Base-by-base conservation (phyloP, 64 coral and sea anemone species). In the Platygyra sinensis region DNA sequence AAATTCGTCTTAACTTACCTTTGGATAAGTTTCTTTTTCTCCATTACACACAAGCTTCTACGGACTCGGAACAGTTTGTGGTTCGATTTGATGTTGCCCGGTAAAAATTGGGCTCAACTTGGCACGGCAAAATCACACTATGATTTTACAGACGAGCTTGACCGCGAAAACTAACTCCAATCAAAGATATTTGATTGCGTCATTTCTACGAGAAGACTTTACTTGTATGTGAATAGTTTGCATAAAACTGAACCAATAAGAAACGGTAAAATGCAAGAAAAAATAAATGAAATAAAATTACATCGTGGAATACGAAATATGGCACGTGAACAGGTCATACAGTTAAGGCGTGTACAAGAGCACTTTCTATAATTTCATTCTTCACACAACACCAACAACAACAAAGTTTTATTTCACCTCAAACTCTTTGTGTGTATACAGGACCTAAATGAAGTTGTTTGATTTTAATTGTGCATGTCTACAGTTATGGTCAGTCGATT, bases 21-120 rank as follows among this genome's bases (percentile, higher is more conserved):
- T 12, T 67, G 62, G 13, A 85, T 27, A 15, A 85, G 81, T 50
- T 67, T 69, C 81, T 72, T 85, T 51, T 25, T 85, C 62, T 85
- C 81, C 81, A 85, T 85, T 72, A 28, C 30, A 61, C 22, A 25
- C 22, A 69, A 57, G 15, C 54, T 57, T 10, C 11, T 57, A 15
- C 10, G 15, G 15, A 57, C 1, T 15, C 10, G 54, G 54, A 16
- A 16, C 54, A 57, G 54, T 9, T 1, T 14, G n/a, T n/a, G 65
- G 65, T 27, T 69, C 65, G 8, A 10, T 13, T 15, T 57, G 24
- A n/a, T 3, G 0, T 22, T 28, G 65, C 12, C 5, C 9, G 2
- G 0, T 22, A 69, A 25, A n/a, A 7, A 24, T 69, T 69, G n/a
- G 22, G 22, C 24, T 0, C 10, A 69, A 25, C n/a, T 69, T 7